Percentiles rank a stretch among this genome's conserved stretches.
These are phyloP conservation scores for Callipepla squamata DNA, from an alignment of 2,113 vertebrate genomes.

Conservation along the genomic window DNA sequence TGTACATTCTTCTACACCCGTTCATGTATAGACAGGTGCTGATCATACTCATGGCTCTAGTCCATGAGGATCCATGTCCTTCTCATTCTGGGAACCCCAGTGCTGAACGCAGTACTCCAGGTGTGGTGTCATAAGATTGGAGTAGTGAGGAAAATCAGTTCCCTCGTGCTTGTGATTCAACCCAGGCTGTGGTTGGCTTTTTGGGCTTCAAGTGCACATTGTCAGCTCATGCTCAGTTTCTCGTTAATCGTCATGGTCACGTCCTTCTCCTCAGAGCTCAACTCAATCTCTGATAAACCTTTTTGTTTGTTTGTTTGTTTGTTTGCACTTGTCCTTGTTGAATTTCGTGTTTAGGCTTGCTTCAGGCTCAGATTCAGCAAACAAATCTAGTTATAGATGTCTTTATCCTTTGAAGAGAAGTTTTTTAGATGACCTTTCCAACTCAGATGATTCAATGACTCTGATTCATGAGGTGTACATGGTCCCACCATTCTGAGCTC, in stretches of 20 bases:
- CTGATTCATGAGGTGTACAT: too few relatives aligned
- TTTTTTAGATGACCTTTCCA: too few relatives aligned
- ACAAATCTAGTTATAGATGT: too few relatives aligned
- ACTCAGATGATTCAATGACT: too few relatives aligned
- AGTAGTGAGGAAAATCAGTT: background rate
- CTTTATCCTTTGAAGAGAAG: too few relatives aligned
- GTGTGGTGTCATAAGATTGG: background rate
- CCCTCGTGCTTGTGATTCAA: background rate
- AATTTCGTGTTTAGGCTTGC: background rate
- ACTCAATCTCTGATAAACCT: too few relatives aligned
- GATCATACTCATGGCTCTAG: background rate
- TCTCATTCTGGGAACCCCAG: background rate
- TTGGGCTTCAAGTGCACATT: background rate
- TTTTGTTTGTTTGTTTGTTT: too few relatives aligned
- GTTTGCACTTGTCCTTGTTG: background rate
- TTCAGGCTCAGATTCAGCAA: too few relatives aligned
- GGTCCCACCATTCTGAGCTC: too few relatives aligned
- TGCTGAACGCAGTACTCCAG: background rate
- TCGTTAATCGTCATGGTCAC: background rate
- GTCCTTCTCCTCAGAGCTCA: too few relatives aligned
- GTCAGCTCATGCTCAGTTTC: background rate
- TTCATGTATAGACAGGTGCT: background rate
- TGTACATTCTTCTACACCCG: too few relatives aligned
- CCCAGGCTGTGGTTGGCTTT: background rate
- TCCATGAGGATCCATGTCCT: background rate